Base-by-base conservation (phyloP, 1,140 invertebrate species). In the Diorhabda elongata region DNA sequence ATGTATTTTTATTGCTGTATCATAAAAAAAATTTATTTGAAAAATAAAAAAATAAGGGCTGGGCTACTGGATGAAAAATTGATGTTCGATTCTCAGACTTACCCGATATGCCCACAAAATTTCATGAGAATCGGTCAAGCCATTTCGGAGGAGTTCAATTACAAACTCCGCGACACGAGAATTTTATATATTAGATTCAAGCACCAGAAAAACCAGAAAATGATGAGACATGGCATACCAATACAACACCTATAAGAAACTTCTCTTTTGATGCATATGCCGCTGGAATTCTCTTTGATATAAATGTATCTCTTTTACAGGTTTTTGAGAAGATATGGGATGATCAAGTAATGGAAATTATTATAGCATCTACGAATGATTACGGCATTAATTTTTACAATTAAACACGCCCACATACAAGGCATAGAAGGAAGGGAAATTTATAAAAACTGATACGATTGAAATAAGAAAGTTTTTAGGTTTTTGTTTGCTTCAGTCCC, bases 391-490 rank as follows among this genome's bases (percentile, higher is more conserved):
- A 59, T 43, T 7, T 60, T 52, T 60, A 6, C n/a, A 6, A 60
- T 63, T 42, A 65, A 65, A 58, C 42, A 62, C 58, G 64, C 41
- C 59, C 42, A 67, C 44, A 67, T 67, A 67, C 64, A 67, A 66
- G n/a, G n/a, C n/a, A n/a, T n/a, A n/a, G n/a, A n/a, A n/a, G n/a
- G 60, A 69, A 65, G 62, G 45, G 26, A 61, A 66, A 66, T 60
- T 69, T 67, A n/a, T 58, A 59, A 58, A 65, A 69, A 67, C 57
- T 60, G 66, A 61, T 67, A 61, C 59, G 59, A 69, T 58, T 65
- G 47, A 65, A 70, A 74, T 75, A 57, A 58, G 69, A 67, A 75
- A 74, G 64, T 77, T 77, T 74, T 68, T 77, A 26, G 74, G 75
- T 58, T 69, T 78, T 61, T 67, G 59, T 71, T 66, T 77, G 26